Evolutionary conservation across 2,888 invertebrate genomes (phyloP).

Genomic region (Biston betularia): DNA sequence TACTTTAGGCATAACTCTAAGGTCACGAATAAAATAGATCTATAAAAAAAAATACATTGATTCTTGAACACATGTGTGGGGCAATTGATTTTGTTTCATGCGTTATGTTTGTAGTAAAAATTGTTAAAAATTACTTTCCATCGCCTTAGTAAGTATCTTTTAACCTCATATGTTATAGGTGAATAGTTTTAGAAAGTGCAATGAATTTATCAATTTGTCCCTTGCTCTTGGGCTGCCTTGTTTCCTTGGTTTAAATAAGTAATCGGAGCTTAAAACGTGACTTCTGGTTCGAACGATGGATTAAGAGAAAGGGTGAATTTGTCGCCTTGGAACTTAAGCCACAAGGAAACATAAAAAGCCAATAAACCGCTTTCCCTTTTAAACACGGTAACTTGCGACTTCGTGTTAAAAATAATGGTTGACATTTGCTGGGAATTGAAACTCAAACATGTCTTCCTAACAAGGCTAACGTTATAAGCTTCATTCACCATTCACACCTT

Average conservation of each 20-base stretch:
- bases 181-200: too few species aligned
- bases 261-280: conserved; percentile 7
- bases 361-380: conserved; percentile 27
- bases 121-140: too few species aligned
- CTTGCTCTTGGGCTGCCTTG: background rate
- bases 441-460: conserved; percentile 33
- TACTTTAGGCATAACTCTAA: too few species aligned
- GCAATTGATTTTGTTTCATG: too few species aligned
- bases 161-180: too few species aligned
- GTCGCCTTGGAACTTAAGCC: conserved; percentile 10
- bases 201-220: background rate
- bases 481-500: conserved; percentile 4
- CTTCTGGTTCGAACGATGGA: background rate
- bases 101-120: too few species aligned
- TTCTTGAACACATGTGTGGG: too few species aligned
- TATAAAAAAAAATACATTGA: too few species aligned
- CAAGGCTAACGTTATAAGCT: conserved; percentile 28
- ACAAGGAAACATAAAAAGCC: conserved; percentile 21
- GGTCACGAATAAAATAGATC: too few species aligned
- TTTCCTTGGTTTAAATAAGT: conserved; percentile 6
- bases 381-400: conserved; percentile 21
- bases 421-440: conserved; percentile 28
- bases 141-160: too few species aligned
- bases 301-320: conserved; percentile 7
- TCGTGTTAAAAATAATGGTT: conserved; percentile 31